Percentiles rank a stretch among this genome's conserved stretches.
Evolutionary conservation across 64 coral and sea anemone species (phyloP).

Genomic region (Stylophora pistillata): DNA sequence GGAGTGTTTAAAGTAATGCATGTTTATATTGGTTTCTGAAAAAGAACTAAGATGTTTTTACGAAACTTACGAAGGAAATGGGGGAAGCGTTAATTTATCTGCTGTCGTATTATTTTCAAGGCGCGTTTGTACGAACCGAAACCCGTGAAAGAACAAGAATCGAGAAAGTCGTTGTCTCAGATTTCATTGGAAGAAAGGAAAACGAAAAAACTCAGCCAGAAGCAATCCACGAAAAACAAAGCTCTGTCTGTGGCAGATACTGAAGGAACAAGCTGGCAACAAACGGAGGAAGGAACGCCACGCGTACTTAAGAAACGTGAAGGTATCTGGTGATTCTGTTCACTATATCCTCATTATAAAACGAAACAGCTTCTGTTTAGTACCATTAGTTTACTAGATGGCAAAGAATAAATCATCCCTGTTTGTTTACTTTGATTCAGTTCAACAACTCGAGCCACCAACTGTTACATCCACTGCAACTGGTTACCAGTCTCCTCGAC

Average conservation of each 20-base stretch:
- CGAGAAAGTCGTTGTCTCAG: conserved; percentile 47
- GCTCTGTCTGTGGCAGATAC: not conserved
- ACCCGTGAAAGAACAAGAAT: conserved; percentile 37
- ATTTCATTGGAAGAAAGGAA: conserved; percentile 57
- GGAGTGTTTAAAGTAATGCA: too few species aligned
- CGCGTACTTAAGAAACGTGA: not conserved
- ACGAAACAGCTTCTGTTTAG: not conserved
- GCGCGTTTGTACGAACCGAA: conserved; percentile 46
- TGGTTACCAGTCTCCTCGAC: not conserved
- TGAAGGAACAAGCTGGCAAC: not conserved
- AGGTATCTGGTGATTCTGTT: not conserved
- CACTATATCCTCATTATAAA: not conserved
- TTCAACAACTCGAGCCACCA: not conserved
- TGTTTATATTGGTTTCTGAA: too few species aligned
- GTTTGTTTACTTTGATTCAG: not conserved
- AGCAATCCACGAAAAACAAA: not conserved
- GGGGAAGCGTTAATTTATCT: not conserved
- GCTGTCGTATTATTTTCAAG: not conserved
- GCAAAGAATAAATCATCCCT: not conserved
- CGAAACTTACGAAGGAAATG: too few species aligned
- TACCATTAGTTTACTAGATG: too few species aligned
- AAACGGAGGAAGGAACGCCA: not conserved
- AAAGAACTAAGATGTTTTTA: too few species aligned
- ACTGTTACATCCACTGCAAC: not conserved
- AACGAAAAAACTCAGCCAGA: conserved; percentile 32